Conservation (phyloP, 2,888 invertebrate species). For the Antitype chi region DNA sequence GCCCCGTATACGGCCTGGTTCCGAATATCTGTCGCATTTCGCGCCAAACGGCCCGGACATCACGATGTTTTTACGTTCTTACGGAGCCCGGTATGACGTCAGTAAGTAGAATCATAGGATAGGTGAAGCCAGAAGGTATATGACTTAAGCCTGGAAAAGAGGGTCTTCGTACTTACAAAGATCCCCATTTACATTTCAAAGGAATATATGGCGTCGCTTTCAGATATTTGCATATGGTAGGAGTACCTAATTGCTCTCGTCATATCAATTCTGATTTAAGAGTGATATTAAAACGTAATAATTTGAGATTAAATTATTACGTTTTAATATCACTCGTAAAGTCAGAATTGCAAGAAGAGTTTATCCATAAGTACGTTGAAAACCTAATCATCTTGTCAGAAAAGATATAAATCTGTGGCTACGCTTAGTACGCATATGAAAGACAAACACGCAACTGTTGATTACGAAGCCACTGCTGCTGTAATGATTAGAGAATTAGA, state of each 20-base stretch:
- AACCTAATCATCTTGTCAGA: not conserved
- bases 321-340: too few species aligned
- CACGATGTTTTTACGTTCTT: constrained; percentile 70
- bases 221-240: not conserved
- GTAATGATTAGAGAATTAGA: not conserved
- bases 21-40: constrained; percentile 69
- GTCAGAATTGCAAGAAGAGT: not conserved
- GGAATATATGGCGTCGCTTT: not conserved
- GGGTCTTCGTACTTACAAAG: not conserved
- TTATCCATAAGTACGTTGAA: not conserved
- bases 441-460: not conserved
- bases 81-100: constrained; percentile 54
- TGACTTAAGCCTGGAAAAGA: not conserved
- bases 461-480: not conserved
- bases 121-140: constrained; percentile 27
- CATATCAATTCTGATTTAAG: not conserved
- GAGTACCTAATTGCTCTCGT: not conserved
- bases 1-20: constrained; percentile 51
- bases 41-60: constrained; percentile 70
- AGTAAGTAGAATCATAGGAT: constrained; percentile 11
- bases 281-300: not conserved
- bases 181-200: not conserved
- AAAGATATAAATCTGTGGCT: not conserved
- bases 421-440: not conserved
- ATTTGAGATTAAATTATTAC: not conserved